A percentile compares a stretch with the other conserved stretches of the same genome.
Conservation (phyloP, 2,113 vertebrate species). For the Sorex fumeus region DNA sequence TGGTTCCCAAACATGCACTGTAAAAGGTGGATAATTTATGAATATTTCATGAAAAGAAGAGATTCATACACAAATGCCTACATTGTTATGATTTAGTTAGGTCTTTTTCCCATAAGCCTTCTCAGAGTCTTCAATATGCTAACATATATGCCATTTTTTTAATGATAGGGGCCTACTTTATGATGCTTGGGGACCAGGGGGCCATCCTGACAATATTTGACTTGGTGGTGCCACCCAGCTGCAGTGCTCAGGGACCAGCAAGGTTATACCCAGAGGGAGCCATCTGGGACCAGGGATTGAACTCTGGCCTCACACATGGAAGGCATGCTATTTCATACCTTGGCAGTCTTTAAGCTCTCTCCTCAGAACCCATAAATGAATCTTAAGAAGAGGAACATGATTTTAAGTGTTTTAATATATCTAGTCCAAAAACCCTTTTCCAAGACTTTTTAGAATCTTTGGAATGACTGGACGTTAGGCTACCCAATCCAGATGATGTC, state of each 20-base stretch:
- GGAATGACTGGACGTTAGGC: background rate
- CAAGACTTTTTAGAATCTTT: conserved; percentile 25
- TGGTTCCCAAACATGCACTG: conserved; percentile 11
- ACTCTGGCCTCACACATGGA: too few relatives aligned
- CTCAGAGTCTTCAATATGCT: background rate
- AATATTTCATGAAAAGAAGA: conserved; percentile 43
- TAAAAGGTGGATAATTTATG: conserved; percentile 26
- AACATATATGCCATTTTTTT: background rate
- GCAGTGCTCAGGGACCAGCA: too few relatives aligned
- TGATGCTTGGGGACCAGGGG: too few relatives aligned
- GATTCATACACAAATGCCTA: background rate
- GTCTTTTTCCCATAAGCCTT: conserved; percentile 26
- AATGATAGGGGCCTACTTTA: too few relatives aligned
- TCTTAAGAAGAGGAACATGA: background rate
- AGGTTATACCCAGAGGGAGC: too few relatives aligned
- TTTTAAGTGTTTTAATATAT: background rate
- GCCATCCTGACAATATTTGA: too few relatives aligned
- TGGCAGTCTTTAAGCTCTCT: too few relatives aligned
- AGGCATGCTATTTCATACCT: too few relatives aligned
- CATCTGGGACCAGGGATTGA: too few relatives aligned
- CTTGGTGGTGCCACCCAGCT: too few relatives aligned
- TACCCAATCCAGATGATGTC: background rate
- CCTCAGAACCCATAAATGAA: background rate
- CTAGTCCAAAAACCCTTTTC: background rate
- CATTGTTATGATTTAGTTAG: conserved; percentile 22